Evolutionary conservation across 2,113 vertebrate genomes (phyloP).

Genomic region (Amia ocellicauda): DNA sequence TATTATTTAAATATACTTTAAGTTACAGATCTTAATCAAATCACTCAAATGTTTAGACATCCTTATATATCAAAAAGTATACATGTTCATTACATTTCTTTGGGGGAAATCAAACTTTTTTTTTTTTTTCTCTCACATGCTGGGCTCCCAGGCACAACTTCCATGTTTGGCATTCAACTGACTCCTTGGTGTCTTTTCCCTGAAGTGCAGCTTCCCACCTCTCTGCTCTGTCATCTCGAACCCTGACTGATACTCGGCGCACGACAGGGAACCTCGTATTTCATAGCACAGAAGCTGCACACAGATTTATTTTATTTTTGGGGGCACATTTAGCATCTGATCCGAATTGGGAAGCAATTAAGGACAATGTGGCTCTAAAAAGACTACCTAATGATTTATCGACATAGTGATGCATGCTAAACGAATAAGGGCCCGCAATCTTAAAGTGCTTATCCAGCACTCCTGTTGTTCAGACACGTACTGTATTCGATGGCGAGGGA

Average conservation of each 20-base stretch:
- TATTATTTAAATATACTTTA: too few relatives aligned
- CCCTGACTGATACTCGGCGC: too few relatives aligned
- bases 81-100: too few relatives aligned
- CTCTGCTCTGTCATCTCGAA: not conserved
- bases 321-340: not conserved
- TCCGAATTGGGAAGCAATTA: not conserved
- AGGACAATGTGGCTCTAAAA: not conserved
- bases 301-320: not conserved
- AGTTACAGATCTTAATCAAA: too few relatives aligned
- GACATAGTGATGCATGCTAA: conserved; percentile 16
- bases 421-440: conserved; percentile 16
- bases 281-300: not conserved
- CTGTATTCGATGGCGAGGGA: conserved; percentile 25
- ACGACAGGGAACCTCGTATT: not conserved
- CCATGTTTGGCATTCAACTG: too few relatives aligned
- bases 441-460: conserved; percentile 37
- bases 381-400: not conserved
- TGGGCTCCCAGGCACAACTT: too few relatives aligned
- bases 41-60: too few relatives aligned
- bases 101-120: too few relatives aligned
- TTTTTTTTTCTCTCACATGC: too few relatives aligned
- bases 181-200: too few relatives aligned
- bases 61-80: too few relatives aligned
- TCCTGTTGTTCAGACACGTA: conserved; percentile 33
- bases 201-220: not conserved